phyloP scores from a whole-genome alignment of 30 jellyfish, hydroid and myxozoan genomes.

The Chrysaora quinquecirrha region DNA sequence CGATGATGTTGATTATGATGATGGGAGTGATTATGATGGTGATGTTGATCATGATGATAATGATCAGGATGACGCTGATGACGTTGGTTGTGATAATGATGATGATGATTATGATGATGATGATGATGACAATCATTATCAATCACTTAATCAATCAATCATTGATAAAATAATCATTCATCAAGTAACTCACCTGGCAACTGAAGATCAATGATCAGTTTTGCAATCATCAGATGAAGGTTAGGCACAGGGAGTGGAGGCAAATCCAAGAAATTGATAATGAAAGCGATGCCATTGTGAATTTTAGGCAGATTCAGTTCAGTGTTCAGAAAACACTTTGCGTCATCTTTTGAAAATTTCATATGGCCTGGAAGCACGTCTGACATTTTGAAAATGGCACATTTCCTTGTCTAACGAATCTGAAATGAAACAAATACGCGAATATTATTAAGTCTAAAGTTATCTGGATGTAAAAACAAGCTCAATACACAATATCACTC shows the following conservation, averaged over 20 bases:
- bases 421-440: not conserved
- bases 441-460: too few relatives aligned
- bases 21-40: too few relatives aligned
- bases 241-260: conserved; percentile 45
- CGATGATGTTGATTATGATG: too few relatives aligned
- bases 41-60: too few relatives aligned
- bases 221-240: conserved; percentile 32
- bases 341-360: conserved; percentile 57
- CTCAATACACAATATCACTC: too few relatives aligned
- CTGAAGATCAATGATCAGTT: conserved; percentile 51
- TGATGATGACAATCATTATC: too few relatives aligned
- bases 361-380: conserved; percentile 47
- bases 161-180: too few relatives aligned
- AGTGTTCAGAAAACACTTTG: conserved; percentile 12
- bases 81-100: too few relatives aligned
- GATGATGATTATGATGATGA: too few relatives aligned
- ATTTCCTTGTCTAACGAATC: conserved; percentile 36
- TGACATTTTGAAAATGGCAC: conserved; percentile 49
- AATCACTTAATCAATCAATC: too few relatives aligned
- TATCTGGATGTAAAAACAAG: too few relatives aligned
- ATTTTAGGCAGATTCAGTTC: conserved; percentile 1
- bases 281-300: conserved; percentile 30
- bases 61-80: too few relatives aligned
- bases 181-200: conserved; percentile 48
- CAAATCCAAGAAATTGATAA: conserved; percentile 42